Base-by-base conservation (phyloP, 2,113 vertebrate genomes). In the Lampris incognitus region DNA sequence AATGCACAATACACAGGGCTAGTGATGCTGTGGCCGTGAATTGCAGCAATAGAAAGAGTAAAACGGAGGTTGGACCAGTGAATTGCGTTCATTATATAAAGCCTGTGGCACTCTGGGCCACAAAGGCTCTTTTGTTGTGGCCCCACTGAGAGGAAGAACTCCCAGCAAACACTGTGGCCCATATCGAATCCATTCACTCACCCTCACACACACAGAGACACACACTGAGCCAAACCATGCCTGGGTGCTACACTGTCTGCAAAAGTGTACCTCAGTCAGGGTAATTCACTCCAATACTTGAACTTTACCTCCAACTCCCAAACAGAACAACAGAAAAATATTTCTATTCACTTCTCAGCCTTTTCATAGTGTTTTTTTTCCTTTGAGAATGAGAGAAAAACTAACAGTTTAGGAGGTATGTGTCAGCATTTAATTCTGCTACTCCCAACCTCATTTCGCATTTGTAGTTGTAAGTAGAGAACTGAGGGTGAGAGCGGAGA, bases 91-190 rank as follows among this genome's bases (percentile, higher is more conserved):
- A 68, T 92, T 89, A 91, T 77, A 82, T 80, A 91, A 93, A 89
- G 88, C 82, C 86, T 84, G 81, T 72, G 74, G 86, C 87, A 86
- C 89, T 86, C 76, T 74, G 69, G 68, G 61, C 54, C 69, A 92
- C 89, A 93, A 93, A 88, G 79, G 76, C 49, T 69, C 92, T 89
- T 93, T 93, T 92, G 90, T 92, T 87, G 85, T 71, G 72, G 66
- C 78, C 54, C 69, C 7, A 69, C 59, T 87, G 86, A 92, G 92
- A 87, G 85, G 83, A 90, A 87, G 81, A 88, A 79, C 85, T 76
- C 76, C 82, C 51, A 69, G 86, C 86, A 85, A 88, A 91, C 79
- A 87, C 67, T 82, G 85, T 81, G 84, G 84, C 78, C 88, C 87
- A 85, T 84, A 88, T 88, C 86, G 9, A 92, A 93, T 91, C 87